Percentiles rank a stretch among this genome's conserved stretches.
phyloP scores from a whole-genome alignment of 2,113 vertebrate species.

The Ursus arctos region DNA sequence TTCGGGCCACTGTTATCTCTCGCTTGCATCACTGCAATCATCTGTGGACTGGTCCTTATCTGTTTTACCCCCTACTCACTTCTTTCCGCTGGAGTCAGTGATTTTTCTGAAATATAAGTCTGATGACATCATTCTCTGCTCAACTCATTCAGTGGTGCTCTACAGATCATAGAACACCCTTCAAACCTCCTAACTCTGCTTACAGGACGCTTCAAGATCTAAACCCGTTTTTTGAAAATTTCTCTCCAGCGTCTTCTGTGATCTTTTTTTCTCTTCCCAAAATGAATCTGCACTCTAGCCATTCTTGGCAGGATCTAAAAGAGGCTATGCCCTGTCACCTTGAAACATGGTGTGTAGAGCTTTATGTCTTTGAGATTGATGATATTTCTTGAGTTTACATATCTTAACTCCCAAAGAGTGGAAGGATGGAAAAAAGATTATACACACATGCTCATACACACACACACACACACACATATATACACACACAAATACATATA shows the following conservation, averaged over 20 bases:
- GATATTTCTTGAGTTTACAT: constrained; percentile 25
- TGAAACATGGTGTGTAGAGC: background rate
- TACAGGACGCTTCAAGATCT: background rate
- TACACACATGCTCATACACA: background rate
- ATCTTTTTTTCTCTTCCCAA: background rate
- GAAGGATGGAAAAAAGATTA: constrained; percentile 23
- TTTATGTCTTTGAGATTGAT: background rate
- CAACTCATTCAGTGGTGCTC: background rate
- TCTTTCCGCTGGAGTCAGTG: background rate
- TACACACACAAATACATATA: background rate
- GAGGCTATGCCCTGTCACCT: background rate
- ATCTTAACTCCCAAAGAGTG: background rate
- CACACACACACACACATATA: background rate
- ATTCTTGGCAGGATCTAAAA: background rate
- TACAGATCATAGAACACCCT: background rate
- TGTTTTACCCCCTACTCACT: background rate
- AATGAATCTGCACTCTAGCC: background rate
- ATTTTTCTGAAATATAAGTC: background rate
- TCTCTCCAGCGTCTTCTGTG: background rate
- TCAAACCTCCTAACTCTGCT: background rate
- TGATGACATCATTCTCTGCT: background rate
- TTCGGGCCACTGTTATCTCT: background rate
- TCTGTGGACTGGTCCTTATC: background rate
- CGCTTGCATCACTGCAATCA: background rate
- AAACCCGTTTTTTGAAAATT: background rate